phyloP scores from a whole-genome alignment of 2,888 invertebrate genomes.

The Oxycera nigricornis region DNA sequence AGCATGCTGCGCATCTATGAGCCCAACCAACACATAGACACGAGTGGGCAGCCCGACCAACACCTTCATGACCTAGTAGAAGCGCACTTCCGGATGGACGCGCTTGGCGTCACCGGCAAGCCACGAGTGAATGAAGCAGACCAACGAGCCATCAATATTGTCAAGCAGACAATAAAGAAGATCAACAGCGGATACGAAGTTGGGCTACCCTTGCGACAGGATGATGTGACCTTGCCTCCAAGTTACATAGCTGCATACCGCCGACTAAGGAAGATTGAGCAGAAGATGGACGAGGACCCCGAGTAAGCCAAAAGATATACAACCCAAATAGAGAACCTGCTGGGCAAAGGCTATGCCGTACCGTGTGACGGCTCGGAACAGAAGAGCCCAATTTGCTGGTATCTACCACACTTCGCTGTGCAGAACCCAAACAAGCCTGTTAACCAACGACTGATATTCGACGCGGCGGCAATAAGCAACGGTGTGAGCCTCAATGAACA shows the following conservation, averaged over 20 bases:
- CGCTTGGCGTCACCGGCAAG: not conserved
- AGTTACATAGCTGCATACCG: not conserved
- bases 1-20: conserved; percentile 1
- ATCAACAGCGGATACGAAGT: not conserved
- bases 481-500: not conserved
- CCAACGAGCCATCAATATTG: not conserved
- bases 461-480: not conserved
- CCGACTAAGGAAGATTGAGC: too few species aligned
- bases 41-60: not conserved
- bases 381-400: not conserved
- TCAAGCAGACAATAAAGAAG: not conserved
- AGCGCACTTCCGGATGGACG: not conserved
- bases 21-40: not conserved
- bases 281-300: too few species aligned
- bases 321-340: not conserved
- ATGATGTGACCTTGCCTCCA: not conserved
- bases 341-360: too few species aligned
- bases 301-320: not conserved
- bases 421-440: not conserved
- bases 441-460: not conserved
- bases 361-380: too few species aligned
- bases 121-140: not conserved
- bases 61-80: not conserved
- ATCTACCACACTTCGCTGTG: not conserved
- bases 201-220: not conserved